Conservation (phyloP, 1,140 invertebrate genomes). For the Potamilus streckersoni region DNA sequence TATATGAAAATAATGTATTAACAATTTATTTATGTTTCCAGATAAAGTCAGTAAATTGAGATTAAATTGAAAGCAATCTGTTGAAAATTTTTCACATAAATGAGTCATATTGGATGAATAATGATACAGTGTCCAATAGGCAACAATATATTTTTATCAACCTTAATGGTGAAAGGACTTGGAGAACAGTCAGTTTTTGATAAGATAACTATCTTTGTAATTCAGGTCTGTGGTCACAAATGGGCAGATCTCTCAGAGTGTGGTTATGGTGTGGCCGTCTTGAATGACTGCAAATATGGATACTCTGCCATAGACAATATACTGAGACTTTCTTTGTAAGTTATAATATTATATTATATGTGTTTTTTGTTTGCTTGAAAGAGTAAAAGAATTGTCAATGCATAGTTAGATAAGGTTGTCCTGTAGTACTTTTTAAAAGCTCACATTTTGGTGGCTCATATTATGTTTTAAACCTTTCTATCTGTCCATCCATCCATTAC, state of each 20-base stretch:
- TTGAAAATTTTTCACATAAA: no score
- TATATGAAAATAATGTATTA: no score
- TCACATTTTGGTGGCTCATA: neutral
- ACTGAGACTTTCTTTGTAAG: slow-evolving; percentile 69
- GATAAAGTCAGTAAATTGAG: no score
- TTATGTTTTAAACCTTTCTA: neutral
- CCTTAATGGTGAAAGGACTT: no score
- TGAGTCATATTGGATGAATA: no score
- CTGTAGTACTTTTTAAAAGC: neutral
- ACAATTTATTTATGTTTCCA: no score
- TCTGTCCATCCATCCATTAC: neutral
- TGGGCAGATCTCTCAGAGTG: slow-evolving; percentile 72
- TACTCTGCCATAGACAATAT: slow-evolving; percentile 68
- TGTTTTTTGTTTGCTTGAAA: neutral
- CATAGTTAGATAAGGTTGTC: neutral
- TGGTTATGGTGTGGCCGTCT: slow-evolving; percentile 70
- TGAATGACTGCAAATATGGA: slow-evolving; percentile 73
- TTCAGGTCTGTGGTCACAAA: slow-evolving; percentile 70
- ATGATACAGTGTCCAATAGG: no score
- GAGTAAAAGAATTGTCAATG: neutral
- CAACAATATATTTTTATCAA: no score
- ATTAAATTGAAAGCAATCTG: no score
- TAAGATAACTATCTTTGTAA: no score
- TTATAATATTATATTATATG: slow-evolving; percentile 10
- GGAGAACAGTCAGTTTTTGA: no score